Evolutionary conservation across 2,797 vertebrate species (phyloP).

Genomic region (Anguilla obscura): DNA sequence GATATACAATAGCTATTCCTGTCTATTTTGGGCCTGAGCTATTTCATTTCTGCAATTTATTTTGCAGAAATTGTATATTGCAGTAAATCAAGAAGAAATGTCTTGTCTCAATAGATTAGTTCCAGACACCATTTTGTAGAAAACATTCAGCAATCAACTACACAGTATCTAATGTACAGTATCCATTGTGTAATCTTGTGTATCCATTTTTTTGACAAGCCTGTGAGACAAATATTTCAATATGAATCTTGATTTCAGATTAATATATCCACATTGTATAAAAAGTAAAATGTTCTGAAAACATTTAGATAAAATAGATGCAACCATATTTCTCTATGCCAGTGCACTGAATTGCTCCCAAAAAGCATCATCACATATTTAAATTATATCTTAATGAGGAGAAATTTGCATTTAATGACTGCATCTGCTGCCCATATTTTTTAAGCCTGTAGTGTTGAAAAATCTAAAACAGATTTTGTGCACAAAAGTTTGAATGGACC

Average conservation of each 20-base stretch:
- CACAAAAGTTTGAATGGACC: not conserved
- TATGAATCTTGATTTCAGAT: not conserved
- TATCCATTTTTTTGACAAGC: not conserved
- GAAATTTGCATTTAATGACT: not conserved
- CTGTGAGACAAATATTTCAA: not conserved
- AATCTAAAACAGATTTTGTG: not conserved
- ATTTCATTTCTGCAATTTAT: not conserved
- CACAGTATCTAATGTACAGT: not conserved
- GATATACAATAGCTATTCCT: too few species aligned
- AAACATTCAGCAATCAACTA: not conserved
- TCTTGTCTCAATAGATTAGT: not conserved
- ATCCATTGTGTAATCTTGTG: not conserved
- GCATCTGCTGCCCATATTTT: not conserved
- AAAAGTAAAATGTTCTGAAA: not conserved
- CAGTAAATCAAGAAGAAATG: not conserved
- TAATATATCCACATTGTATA: not conserved
- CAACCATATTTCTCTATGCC: not conserved
- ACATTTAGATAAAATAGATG: not conserved
- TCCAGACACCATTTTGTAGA: not conserved
- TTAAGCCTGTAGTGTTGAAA: not conserved
- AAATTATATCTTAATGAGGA: not conserved
- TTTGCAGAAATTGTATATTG: not conserved
- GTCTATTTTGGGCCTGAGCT: not conserved
- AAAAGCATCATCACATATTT: not conserved
- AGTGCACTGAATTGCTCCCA: not conserved